Evolutionary conservation across 2,797 vertebrate genomes (phyloP), one percentile per base, ranked within the genome.

Genomic region (Cryptoblepharus egeriae): DNA sequence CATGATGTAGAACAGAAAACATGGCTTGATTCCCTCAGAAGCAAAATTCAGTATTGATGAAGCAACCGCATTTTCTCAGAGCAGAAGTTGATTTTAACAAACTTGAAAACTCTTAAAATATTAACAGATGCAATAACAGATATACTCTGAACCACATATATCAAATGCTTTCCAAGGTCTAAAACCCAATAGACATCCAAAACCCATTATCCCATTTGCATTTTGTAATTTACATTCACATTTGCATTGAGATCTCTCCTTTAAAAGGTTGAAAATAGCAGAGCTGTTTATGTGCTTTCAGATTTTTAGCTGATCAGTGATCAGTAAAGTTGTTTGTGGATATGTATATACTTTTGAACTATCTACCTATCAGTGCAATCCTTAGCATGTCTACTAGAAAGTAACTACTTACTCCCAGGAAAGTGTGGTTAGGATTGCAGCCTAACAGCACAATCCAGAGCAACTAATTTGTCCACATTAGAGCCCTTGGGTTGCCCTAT

Each of bases 251-350:
- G 5, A 57, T 79, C 76, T 81, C 68, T 77, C 79, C 90, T 90
- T 75, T 84, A 90, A 70, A 9, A 22, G 79, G 77, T 71, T 72
- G n/a, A n/a, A 61, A 85, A 87, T 20, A 70, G 52, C 87, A 93
- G 81, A 89, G 69, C 11, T 11, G 1, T 81, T 90, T 69, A 42
- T 72, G 61, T 74, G 79, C 77, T 79, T 65, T 79, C 70, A 73
- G 0, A 37, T 82, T 89, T 77, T 88, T 85, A 86, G 75, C 42
- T 42, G 39, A 12, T 8, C 45, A 10, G 9, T 49, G 45, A 49
- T n/a, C 45, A 49, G 45, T 49, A 49, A 7, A 49, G 45, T 49
- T 7, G 11, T 42, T 42, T 42, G 39, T 42, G 39, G 39, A 42
- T 42, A 42, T 42, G 39, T 42, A 42, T 42, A 42, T 42, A 4